Base-by-base conservation (phyloP, 64 coral and sea anemone genomes). In the Acropora yongei region DNA sequence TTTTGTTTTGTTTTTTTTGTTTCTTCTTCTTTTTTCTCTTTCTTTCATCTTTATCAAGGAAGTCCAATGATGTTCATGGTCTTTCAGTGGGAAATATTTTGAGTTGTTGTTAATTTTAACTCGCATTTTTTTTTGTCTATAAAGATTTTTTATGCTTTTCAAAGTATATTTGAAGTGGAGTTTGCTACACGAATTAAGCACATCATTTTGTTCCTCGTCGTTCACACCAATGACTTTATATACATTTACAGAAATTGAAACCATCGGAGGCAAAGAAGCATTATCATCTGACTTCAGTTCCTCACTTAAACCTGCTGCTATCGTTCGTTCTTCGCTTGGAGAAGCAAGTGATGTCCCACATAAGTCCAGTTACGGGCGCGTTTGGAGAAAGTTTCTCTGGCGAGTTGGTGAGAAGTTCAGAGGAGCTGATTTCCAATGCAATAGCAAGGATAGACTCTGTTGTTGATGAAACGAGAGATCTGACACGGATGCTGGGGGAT, bases 381-480 rank as follows among this genome's bases (percentile, higher is more conserved):
- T 61, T 1, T 8, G 75, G 48, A 76, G 86, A 40, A 17, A 39
- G 73, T 77, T 5, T 42, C 55, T 41, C n/a, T 45, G 71, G 44
- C 47, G 68, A 88, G 19, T 85, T 61, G 82, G 72, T 49, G 44
- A 85, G 46, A 2, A 8, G 18, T 48, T 88, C 86, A 7, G 72
- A 88, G 13, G 72, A 17, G 82, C 12, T 46, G 17, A 44, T 88
- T 16, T 61, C 71, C 2, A 61, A 12, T 3, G 86, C 86, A 10
- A 88, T 88, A 57, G 55, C 86, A 60, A 76, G 43, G 14, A 88
- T 88, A 57, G 86, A 88, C 43, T 19, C 72, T 60, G 49, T 77
- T 45, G 30, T 88, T 30, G 49, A 16, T 8, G 86, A 88, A 50
- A 76, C 49, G 42, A 88, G 20, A 41, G 86, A 88, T 58, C 4